Conservation (phyloP, 2,888 invertebrate genomes). For the Phalera bucephala region DNA sequence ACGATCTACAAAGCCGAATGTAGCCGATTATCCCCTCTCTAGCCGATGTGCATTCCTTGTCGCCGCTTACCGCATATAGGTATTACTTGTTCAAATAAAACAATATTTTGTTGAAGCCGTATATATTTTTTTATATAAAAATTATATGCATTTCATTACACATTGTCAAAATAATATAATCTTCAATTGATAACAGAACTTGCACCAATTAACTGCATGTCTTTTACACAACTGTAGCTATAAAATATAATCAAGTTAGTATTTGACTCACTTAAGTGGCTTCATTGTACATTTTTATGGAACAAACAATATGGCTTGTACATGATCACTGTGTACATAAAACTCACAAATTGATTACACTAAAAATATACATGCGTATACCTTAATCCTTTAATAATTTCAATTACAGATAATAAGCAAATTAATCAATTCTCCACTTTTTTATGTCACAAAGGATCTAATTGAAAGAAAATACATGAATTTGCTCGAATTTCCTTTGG, state of each 20-base stretch:
- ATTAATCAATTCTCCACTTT: neutral
- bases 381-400: neutral
- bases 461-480: too few species aligned
- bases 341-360: constrained; percentile 28
- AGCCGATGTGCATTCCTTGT: too few species aligned
- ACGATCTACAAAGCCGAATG: too few species aligned
- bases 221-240: constrained; percentile 34
- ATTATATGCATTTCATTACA: constrained; percentile 75
- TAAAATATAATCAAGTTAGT: constrained; percentile 21
- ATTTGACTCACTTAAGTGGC: constrained; percentile 31
- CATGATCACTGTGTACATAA: constrained; percentile 51
- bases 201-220: constrained; percentile 37
- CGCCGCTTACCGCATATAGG: neutral
- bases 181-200: constrained; percentile 36
- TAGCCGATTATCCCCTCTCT: too few species aligned
- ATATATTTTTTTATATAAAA: constrained; percentile 71
- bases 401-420: neutral
- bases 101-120: constrained; percentile 57
- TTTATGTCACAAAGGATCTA: too few species aligned
- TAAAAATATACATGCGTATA: constrained; percentile 16
- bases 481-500: neutral
- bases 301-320: constrained; percentile 71
- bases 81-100: constrained; percentile 49
- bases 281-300: constrained; percentile 54
- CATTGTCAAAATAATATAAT: constrained; percentile 63